phyloP scores from a whole-genome alignment of 2,797 vertebrate species.

The Phylloscopus collybita region DNA sequence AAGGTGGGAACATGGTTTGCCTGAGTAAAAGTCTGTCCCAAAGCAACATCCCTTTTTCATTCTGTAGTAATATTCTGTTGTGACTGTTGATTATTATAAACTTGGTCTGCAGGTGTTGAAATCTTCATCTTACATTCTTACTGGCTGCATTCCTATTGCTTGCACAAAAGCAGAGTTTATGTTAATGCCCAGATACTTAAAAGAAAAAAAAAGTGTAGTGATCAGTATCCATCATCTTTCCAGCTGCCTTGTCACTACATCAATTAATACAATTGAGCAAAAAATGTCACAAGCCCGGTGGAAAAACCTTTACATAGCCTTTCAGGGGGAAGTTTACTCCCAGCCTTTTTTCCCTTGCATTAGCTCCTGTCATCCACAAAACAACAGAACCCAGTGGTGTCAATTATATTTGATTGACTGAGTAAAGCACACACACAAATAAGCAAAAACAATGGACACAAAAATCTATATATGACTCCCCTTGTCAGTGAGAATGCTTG shows the following conservation, averaged over 20 bases:
- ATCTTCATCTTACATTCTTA: neutral
- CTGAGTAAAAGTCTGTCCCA: neutral
- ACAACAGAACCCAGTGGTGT: conserved; percentile 98
- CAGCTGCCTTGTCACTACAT: conserved; percentile 86
- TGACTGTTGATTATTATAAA: neutral
- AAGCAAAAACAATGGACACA: conserved; percentile 99
- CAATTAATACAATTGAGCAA: conserved; percentile 94
- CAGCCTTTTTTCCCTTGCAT: conserved; percentile 86
- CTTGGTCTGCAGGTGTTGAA: neutral
- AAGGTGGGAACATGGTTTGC: neutral
- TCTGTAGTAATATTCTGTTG: neutral
- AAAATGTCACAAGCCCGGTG: conserved; percentile 83
- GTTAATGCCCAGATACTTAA: conserved; percentile 72
- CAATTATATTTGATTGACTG: conserved; percentile 99
- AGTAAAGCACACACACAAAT: conserved; percentile 99
- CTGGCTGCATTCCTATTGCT: neutral
- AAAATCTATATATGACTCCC: conserved; percentile 99
- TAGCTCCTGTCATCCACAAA: conserved; percentile 95
- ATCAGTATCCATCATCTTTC: conserved; percentile 94
- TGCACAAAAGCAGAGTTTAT: conserved; percentile 70
- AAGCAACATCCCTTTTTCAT: neutral
- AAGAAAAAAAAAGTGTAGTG: conserved; percentile 79
- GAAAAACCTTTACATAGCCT: conserved; percentile 84
- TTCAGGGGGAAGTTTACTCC: conserved; percentile 85
- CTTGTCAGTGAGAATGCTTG: conserved; percentile 91